phyloP scores from a whole-genome alignment of 2,888 invertebrate genomes.

The Chrysina gloriosa region DNA sequence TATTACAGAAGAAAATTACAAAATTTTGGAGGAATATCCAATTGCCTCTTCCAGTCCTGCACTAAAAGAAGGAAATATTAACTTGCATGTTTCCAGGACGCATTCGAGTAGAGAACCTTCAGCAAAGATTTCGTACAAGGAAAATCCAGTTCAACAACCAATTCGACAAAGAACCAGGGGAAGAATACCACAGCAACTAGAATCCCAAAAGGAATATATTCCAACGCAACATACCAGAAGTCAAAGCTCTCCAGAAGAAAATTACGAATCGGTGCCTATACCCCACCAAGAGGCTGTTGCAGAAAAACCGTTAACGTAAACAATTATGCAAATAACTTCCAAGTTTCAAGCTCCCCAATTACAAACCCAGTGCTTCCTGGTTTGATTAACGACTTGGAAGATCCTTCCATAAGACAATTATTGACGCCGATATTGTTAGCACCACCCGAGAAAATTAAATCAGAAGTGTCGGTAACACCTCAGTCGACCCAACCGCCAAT shows the following conservation, averaged over 20 bases:
- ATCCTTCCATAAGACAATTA: slow-evolving; percentile 63
- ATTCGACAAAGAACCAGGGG: slow-evolving; percentile 32
- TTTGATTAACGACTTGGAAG: slow-evolving; percentile 72
- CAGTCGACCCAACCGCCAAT: slow-evolving; percentile 23
- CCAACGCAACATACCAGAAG: background rate
- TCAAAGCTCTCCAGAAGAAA: background rate
- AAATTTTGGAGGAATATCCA: slow-evolving; percentile 59
- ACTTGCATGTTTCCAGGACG: background rate
- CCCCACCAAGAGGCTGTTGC: background rate
- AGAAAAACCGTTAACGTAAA: background rate
- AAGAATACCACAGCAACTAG: slow-evolving; percentile 29
- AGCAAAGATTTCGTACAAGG: background rate
- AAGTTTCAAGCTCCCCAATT: slow-evolving; percentile 65
- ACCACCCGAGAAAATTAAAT: slow-evolving; percentile 51
- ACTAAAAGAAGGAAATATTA: background rate
- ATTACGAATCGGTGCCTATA: background rate
- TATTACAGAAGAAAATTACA: slow-evolving; percentile 54
- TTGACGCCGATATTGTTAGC: slow-evolving; percentile 59
- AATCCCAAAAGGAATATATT: slow-evolving; percentile 18
- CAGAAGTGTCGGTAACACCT: background rate
- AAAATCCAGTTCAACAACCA: background rate
- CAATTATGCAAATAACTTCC: background rate
- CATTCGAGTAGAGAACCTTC: background rate
- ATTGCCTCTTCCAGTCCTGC: slow-evolving; percentile 14
- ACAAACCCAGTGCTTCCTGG: slow-evolving; percentile 71